Conservation (phyloP, 1,140 invertebrate species). For the Pseudomyrmex flavicornis region DNA sequence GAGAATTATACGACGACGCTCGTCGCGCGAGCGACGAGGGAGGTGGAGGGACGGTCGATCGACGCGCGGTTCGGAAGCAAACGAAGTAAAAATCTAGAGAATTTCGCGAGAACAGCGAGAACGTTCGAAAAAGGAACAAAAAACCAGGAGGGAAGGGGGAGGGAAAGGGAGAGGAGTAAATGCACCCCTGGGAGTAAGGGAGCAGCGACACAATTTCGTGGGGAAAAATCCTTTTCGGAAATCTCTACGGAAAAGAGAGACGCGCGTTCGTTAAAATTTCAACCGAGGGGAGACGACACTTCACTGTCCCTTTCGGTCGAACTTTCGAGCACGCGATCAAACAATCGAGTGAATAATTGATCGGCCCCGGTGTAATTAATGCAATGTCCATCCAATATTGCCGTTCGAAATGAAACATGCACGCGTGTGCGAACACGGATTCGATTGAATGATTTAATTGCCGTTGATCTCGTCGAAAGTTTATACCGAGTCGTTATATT, state of each 20-base stretch:
- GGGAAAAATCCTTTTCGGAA: conserved; percentile 14
- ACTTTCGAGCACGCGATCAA: neutral
- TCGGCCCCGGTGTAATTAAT: conserved; percentile 4
- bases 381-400: neutral
- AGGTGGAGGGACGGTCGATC: conserved; percentile 46
- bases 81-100: conserved; percentile 55
- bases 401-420: neutral
- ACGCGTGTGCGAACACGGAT: too few relatives aligned
- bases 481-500: neutral
- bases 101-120: conserved; percentile 33
- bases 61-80: conserved; percentile 34
- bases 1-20: conserved; percentile 66
- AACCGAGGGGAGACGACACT: neutral
- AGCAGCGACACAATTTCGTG: conserved; percentile 48
- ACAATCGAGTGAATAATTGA: conserved; percentile 27
- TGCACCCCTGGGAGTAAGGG: neutral
- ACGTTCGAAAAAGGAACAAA: conserved; percentile 21
- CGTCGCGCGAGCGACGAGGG: neutral
- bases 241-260: conserved; percentile 9
- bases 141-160: too few relatives aligned
- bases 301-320: conserved; percentile 25
- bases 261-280: conserved; percentile 33
- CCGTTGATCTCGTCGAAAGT: neutral
- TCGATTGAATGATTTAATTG: conserved; percentile 1
- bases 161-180: too few relatives aligned